A percentile compares a stretch with the other conserved stretches of the same genome.
These are phyloP conservation scores for Leuciscus idus DNA, from an alignment of 2,113 vertebrate genomes.

Conservation along the genomic window DNA sequence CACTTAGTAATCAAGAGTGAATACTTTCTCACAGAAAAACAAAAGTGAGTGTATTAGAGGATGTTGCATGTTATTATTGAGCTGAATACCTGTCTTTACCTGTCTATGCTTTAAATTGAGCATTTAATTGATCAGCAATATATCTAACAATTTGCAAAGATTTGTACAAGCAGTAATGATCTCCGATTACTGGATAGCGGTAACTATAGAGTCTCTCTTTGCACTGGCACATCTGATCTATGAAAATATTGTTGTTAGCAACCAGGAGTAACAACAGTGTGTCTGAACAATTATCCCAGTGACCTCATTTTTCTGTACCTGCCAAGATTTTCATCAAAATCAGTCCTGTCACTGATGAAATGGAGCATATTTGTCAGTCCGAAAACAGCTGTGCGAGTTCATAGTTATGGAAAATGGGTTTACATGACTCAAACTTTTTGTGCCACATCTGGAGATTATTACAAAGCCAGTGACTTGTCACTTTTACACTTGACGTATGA, in stretches of 20 bases:
- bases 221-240: slow-evolving; percentile 23
- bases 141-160: neutral
- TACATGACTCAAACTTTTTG: neutral
- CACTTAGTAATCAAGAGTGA: neutral
- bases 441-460: neutral
- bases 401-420: slow-evolving; percentile 26
- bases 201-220: slow-evolving; percentile 39
- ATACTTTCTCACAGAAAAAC: neutral
- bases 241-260: slow-evolving; percentile 69
- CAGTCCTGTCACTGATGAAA: slow-evolving; percentile 36
- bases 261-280: slow-evolving; percentile 61
- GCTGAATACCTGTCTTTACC: neutral
- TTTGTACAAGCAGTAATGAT: neutral
- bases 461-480: slow-evolving; percentile 14
- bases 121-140: neutral
- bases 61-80: neutral
- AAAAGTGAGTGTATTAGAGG: neutral
- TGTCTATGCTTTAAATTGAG: neutral
- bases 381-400: slow-evolving; percentile 30
- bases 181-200: neutral
- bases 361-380: neutral
- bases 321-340: slow-evolving; percentile 48
- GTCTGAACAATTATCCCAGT: slow-evolving; percentile 54
- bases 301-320: slow-evolving; percentile 56
- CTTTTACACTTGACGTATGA: neutral